Evolutionary conservation across 2,888 invertebrate species (phyloP), one percentile per base, ranked within the genome.

Genomic region (Xestobium rufovillosum): DNA sequence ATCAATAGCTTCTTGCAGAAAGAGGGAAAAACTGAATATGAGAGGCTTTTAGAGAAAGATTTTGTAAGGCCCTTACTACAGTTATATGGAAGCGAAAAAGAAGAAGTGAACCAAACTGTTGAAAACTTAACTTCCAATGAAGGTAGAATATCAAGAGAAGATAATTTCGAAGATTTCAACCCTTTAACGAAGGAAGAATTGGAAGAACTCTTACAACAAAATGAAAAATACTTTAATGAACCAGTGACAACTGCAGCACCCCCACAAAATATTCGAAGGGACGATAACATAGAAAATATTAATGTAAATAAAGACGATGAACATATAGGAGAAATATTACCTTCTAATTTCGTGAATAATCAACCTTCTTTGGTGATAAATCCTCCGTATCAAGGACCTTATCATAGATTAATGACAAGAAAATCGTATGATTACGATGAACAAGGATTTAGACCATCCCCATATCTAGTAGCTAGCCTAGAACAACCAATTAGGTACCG

Each of bases 281-380:
- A 60, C 39, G 50, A 51, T 26, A 37, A 34, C 13, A 23, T 53
- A 3, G 47, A 41, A 2, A 47, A 51, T 31, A 36, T 33, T n/a
- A 19, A 38, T 26, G 26, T 36, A 13, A 48, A 48, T 10, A 48
- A 45, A 13, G 55, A 55, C 26, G 48, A 61, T 30, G 65, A 66
- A 43, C 65, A 66, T 36, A 65, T 66, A 27, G 65, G 65, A 2
- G 65, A 66, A 49, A 66, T 66, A 31, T 43, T 66, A 31, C 63
- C 63, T 4, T 44, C 57, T 3, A 47, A 55, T 44, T 61, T 53
- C 38, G 46, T 53, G 13, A 42, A 51, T 25, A 36, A 31, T 4
- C 16, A 36, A n/a, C 14, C 26, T 9, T 33, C 14, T 14, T 16
- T 8, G 10, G 36, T n/a, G 6, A n/a, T 19, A 19, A 19, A 19